Base-by-base conservation (phyloP, 2,113 vertebrate genomes). In the Tursiops truncatus region DNA sequence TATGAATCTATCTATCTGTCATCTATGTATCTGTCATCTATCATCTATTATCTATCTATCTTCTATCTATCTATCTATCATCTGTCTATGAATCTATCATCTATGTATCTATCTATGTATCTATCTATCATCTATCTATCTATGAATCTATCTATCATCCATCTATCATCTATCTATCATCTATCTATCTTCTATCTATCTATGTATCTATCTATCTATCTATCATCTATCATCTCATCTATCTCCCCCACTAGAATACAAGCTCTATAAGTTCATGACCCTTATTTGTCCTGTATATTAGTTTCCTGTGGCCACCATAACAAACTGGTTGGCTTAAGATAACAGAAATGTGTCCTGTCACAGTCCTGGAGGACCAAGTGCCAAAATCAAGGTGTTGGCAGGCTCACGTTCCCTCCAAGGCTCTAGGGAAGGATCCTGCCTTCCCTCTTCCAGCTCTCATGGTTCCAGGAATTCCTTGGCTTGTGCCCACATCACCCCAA, bases 401-500 rank as follows among this genome's bases (percentile, higher is more conserved):
- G 44, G 31, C 8, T 41, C 5, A 3, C 1, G 2, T 10, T 23
- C 31, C 31, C 41, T 36, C 80, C 8, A 2, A 21, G 68, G 36
- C 41, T 31, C 76, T 6, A 1, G 23, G 58, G 47, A 9, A 81
- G 63, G 8, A 7, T 1, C 12, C 33, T 8, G 20, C 63, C 38
- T 28, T 23, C 20, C 8, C 33, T 26, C 9, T 12, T 33, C 28
- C 36, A 21, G 44, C 38, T 36, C 53, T 20, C 56, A 31, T 3
- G 36, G n/a, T 15, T 62, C 47, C 28, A 11, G 17, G 4, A 0
- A 0, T 1, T 9, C 36, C 74, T 3, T 2, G 60, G 53, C 41
- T n/a, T 62, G 11, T 44, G n/a, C 68, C 68, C 8, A 2, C n/a
- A 4, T 10, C 28, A 0, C 33, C 11, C 14, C 13, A 4, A 0